phyloP scores from a whole-genome alignment of 2,888 invertebrate species.

The Calephelis perditalis region DNA sequence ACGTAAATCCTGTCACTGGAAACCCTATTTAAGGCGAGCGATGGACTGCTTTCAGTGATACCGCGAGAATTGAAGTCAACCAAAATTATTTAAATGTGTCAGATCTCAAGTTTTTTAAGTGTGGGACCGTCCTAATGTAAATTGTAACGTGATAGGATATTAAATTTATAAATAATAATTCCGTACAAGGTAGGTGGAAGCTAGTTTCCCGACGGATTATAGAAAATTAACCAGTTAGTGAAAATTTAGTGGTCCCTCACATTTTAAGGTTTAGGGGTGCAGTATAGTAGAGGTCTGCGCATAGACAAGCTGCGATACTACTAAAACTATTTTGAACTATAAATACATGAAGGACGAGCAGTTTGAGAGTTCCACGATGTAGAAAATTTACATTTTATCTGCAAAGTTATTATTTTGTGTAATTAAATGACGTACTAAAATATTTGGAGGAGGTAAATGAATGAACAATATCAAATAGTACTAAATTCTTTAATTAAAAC shows the following conservation, averaged over 20 bases:
- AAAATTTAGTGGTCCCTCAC: constrained; percentile 59
- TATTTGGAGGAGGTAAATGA: too few relatives aligned
- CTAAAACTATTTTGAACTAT: constrained; percentile 4
- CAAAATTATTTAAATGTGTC: constrained; percentile 45
- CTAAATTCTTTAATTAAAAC: too few relatives aligned
- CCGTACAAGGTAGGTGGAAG: constrained; percentile 42
- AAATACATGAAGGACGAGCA: neutral
- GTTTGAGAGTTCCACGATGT: neutral
- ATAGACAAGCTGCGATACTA: constrained; percentile 50
- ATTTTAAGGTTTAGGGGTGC: constrained; percentile 46
- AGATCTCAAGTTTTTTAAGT: constrained; percentile 69
- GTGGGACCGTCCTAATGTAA: constrained; percentile 75
- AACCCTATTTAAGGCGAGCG: constrained; percentile 31
- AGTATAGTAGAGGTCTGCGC: constrained; percentile 49
- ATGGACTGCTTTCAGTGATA: constrained; percentile 54
- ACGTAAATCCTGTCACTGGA: constrained; percentile 22
- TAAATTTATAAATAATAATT: constrained; percentile 42
- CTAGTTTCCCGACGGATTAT: constrained; percentile 53
- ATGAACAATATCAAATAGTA: too few relatives aligned
- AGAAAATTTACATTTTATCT: too few relatives aligned
- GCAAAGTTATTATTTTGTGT: too few relatives aligned
- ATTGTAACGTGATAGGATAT: constrained; percentile 63
- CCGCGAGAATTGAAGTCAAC: constrained; percentile 54
- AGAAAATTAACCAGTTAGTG: constrained; percentile 63
- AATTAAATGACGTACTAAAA: too few relatives aligned